Conservation (phyloP, 2,797 vertebrate genomes). For the Threskiornis aethiopicus region DNA sequence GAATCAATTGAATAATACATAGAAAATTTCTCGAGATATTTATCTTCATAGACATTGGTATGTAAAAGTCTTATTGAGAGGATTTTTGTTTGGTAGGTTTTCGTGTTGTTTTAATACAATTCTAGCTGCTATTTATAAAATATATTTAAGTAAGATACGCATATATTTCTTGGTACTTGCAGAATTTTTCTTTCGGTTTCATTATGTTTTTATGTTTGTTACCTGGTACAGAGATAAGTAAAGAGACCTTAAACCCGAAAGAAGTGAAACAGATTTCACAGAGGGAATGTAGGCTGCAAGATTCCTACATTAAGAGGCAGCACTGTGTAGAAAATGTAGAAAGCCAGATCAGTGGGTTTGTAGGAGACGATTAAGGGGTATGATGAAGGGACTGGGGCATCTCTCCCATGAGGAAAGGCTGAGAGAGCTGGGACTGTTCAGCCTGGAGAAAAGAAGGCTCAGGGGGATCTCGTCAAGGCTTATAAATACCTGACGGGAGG, state of each 20-base stretch:
- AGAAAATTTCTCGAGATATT: background rate
- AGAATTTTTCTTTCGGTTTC: background rate
- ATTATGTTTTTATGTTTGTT: background rate
- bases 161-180: background rate
- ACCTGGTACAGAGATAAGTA: background rate
- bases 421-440: background rate
- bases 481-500: background rate
- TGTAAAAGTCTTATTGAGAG: fast-evolving
- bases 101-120: background rate
- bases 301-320: background rate
- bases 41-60: background rate
- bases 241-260: background rate
- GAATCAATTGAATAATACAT: background rate
- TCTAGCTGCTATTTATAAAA: background rate
- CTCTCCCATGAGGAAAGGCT: background rate
- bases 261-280: background rate
- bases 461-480: background rate
- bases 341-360: background rate
- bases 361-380: background rate
- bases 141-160: background rate
- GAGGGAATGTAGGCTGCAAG: background rate
- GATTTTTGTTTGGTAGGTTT: background rate
- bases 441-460: background rate
- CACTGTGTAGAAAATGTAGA: background rate
- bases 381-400: background rate